Evolutionary conservation across 2,888 invertebrate species (phyloP).

Genomic region (Erebia aethiops): DNA sequence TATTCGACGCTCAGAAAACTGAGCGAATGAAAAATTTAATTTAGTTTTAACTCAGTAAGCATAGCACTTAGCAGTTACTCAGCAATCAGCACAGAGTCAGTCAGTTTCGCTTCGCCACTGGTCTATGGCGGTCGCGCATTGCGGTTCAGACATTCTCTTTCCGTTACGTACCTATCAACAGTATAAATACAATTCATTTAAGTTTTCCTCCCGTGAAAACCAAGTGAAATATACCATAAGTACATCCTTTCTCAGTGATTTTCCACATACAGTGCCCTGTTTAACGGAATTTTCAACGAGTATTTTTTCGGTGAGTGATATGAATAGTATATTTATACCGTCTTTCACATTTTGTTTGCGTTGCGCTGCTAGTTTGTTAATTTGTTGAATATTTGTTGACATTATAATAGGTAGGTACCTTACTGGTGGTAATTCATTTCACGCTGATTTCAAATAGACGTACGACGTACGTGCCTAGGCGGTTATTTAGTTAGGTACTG

Average conservation of each 20-base stretch:
- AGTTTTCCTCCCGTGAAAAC: slow-evolving; percentile 74
- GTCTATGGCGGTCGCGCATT: slow-evolving; percentile 39
- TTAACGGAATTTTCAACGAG: slow-evolving; percentile 16
- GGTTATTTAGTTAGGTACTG: no score
- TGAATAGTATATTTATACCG: not conserved
- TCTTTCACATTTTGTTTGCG: not conserved
- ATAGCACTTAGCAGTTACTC: no score
- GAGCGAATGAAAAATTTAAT: no score
- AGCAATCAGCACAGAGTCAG: no score
- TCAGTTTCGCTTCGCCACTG: slow-evolving; percentile 53
- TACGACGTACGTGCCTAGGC: no score
- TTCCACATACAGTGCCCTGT: slow-evolving; percentile 41
- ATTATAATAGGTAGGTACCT: not conserved
- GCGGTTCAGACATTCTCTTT: slow-evolving; percentile 15
- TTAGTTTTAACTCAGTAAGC: no score
- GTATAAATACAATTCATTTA: slow-evolving; percentile 61
- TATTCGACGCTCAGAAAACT: no score
- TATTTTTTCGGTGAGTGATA: slow-evolving; percentile 15
- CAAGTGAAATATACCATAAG: slow-evolving; percentile 68
- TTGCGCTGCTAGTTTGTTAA: slow-evolving; percentile 5
- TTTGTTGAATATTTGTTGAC: not conserved
- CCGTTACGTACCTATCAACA: slow-evolving; percentile 38
- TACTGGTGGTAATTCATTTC: not conserved
- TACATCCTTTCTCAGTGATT: slow-evolving; percentile 59
- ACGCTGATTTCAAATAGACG: not conserved